Base-by-base conservation (phyloP, 2,888 invertebrate species). In the Philonicus albiceps region DNA sequence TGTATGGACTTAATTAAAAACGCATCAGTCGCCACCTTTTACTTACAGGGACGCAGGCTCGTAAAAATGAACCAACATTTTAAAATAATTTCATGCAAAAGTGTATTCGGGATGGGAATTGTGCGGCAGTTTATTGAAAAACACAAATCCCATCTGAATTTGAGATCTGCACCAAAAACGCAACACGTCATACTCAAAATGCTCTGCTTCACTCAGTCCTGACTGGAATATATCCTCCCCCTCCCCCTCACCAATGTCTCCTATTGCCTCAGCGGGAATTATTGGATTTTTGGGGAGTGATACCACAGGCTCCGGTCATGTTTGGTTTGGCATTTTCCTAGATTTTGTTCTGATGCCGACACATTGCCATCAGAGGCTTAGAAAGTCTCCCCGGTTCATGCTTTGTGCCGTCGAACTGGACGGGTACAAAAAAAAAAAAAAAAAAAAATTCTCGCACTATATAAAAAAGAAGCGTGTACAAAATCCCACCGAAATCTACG, bases 261-360 rank as follows among this genome's bases (percentile, higher is more conserved):
- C 74, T 34, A 13, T 49, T 49, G 74, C 74, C 74, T 31, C 74
- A 74, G 74, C 13, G 34, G 72, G 72, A 27, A 73, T 73, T 73
- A 73, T 73, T 73, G 72, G 74, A 74, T 31, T 74, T 74, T 74
- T 34, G 74, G 74, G 74, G n/a, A n/a, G 27, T 74, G 74, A 74
- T 74, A 34, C 74, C 74, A 34, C 31, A 31, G 34, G 34, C 74
- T 74, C 5, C 34, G 34, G 74, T 74, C 74, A 74, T 34, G 74
- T 74, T 30, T 31, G 74, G 34, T 34, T 31, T 34, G 31, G 74
- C n/a, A 74, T 74, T 74, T 74, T 74, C 74, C 74, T 74, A 74
- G 74, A 74, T 74, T 74, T 74, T 34, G 34, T 30, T n/a, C 31
- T 74, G 74, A 74, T 74, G 74, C 74, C 31, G 31, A 74, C 74